phyloP scores from a whole-genome alignment of 2,113 vertebrate genomes.

The Platysteira castanea region DNA sequence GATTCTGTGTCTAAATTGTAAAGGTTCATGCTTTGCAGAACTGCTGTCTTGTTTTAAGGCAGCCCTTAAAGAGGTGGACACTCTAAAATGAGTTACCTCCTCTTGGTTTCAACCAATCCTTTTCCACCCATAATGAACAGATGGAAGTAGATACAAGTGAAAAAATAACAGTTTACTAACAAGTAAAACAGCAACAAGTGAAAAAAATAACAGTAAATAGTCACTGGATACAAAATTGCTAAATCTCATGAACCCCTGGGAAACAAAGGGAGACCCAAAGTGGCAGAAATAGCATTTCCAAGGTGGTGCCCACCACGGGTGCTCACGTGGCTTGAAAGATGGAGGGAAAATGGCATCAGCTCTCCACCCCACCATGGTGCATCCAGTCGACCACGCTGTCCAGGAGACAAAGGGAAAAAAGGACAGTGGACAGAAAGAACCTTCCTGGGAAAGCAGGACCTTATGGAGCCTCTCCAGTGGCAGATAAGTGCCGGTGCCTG shows the following conservation, averaged over 20 bases:
- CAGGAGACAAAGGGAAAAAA: not conserved
- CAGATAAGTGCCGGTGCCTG: fast-evolving
- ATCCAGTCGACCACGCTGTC: too few relatives aligned
- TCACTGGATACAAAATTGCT: not conserved
- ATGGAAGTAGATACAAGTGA: fast-evolving
- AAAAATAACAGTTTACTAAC: not conserved
- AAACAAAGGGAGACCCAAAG: not conserved
- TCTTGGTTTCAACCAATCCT: not conserved
- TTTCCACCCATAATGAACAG: not conserved
- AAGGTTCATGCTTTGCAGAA: not conserved
- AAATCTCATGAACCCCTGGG: not conserved
- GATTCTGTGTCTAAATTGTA: not conserved
- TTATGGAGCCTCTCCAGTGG: not conserved
- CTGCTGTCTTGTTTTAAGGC: not conserved
- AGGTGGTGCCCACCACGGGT: not conserved
- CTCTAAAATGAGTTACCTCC: not conserved
- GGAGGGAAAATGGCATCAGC: not conserved
- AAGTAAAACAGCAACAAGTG: not conserved
- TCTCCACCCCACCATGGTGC: fast-evolving
- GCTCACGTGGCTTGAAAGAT: fast-evolving
- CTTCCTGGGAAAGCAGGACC: not conserved
- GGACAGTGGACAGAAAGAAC: not conserved
- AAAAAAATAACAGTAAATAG: not conserved
- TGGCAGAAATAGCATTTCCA: not conserved
- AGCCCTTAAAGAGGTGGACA: too few relatives aligned